Conservation (phyloP, 2,888 invertebrate genomes). For the Romanomermis culicivorax region DNA sequence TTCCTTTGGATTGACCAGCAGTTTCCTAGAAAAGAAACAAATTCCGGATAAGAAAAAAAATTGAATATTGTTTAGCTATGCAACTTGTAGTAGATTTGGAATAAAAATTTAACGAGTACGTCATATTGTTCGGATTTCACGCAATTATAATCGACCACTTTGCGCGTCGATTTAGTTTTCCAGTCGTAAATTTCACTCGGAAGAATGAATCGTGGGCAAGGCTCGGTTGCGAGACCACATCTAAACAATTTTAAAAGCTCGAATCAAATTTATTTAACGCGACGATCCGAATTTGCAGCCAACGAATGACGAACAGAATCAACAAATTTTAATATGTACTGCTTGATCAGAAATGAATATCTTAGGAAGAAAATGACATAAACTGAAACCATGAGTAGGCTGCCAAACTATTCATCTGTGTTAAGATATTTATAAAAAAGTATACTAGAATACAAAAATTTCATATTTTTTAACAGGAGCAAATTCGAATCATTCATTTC, state of each 20-base stretch:
- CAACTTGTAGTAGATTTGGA: slow-evolving; percentile 64
- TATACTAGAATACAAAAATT: too few relatives aligned
- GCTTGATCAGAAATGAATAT: too few relatives aligned
- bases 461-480: too few relatives aligned
- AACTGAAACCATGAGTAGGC: too few relatives aligned
- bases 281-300: too few relatives aligned
- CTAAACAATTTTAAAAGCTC: slow-evolving; percentile 38
- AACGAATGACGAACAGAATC: too few relatives aligned
- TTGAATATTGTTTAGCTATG: not conserved
- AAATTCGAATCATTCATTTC: too few relatives aligned
- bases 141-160: slow-evolving; percentile 3
- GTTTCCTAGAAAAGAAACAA: slow-evolving; percentile 41
- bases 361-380: too few relatives aligned
- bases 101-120: slow-evolving; percentile 64
- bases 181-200: slow-evolving; percentile 51
- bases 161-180: slow-evolving; percentile 35
- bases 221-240: slow-evolving; percentile 74
- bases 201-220: slow-evolving; percentile 64
- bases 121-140: slow-evolving; percentile 46
- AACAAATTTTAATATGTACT: too few relatives aligned
- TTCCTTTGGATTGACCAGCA: slow-evolving; percentile 76
- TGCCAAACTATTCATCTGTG: too few relatives aligned
- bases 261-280: slow-evolving; percentile 9
- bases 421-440: too few relatives aligned
- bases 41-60: not conserved